Evolutionary conservation across 2,888 invertebrate genomes (phyloP), one percentile per base, ranked within the genome.

Genomic region (Alviniconcha strummeri): DNA sequence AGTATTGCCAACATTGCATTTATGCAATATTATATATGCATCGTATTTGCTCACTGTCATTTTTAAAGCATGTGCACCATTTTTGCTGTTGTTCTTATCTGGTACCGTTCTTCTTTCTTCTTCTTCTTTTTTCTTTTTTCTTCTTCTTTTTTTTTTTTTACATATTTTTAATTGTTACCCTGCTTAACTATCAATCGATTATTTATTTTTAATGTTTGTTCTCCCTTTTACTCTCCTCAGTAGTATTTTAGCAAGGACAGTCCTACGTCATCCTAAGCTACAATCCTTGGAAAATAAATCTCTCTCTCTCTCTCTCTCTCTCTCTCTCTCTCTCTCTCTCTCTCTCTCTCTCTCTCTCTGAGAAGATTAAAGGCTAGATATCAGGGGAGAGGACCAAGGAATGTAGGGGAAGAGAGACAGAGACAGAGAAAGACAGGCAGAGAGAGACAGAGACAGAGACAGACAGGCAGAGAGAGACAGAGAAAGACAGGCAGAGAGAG

Each of bases 271-370:
- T 1, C 36, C 36, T 36, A 36, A 36, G 36, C 36, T 36, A 36
- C 36, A 36, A 36, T 36, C 36, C 36, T 36, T 36, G 36, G 36
- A 36, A 36, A 36, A 0, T 36, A 36, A 36, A 36, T 36, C 71
- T 71, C 71, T 71, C 6, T 71, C 71, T 71, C 19, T 71, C 71
- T 71, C 6, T 71, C 71, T n/a, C 6, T 71, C n/a, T 71, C 6
- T 71, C 71, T 71, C 6, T 71, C 71, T 71, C 6, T 19, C 71
- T 71, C 6, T 71, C 71, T 71, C 19, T 19, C 71, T 71, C 19
- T 71, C 71, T 71, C 71, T 71, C 19, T 71, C 71, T 71, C 71
- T 71, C 71, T 71, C 19, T 5, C 9, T 71, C 71, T 71, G 19
- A n/a, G 64, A 15, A 4, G 64, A 64, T 15, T 64, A 15, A 15